A percentile compares a stretch with the other conserved stretches of the same genome.
These are phyloP conservation scores for Loripinus fragilis DNA, from an alignment of 2,888 invertebrate species.

Conservation along the genomic window DNA sequence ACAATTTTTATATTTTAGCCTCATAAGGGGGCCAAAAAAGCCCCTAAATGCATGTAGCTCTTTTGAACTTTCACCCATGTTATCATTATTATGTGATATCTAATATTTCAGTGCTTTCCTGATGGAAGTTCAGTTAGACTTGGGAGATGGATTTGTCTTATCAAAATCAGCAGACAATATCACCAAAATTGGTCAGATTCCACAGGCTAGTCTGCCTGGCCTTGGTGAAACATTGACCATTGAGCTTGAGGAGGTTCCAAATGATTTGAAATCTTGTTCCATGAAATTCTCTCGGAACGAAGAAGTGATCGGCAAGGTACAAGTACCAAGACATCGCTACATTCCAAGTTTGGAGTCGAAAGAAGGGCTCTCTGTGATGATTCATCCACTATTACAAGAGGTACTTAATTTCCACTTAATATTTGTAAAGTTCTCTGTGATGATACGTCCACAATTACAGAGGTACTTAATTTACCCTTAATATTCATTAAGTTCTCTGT, in stretches of 20 bases:
- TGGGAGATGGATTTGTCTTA: neutral
- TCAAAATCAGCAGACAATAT: neutral
- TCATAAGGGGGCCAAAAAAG: too few relatives aligned
- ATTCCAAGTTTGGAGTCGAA: neutral
- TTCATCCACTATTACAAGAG: neutral
- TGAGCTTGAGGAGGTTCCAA: neutral
- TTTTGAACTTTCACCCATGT: too few relatives aligned
- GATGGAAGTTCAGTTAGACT: neutral
- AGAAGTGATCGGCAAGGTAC: neutral
- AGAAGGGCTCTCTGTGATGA: neutral
- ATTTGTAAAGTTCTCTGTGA: too few relatives aligned
- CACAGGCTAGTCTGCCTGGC: neutral
- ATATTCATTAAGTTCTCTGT: too few relatives aligned
- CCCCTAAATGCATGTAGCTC: too few relatives aligned
- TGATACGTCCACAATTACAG: too few relatives aligned
- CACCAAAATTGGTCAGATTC: neutral
- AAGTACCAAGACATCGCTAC: neutral
- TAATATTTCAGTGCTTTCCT: neutral
- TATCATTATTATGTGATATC: too few relatives aligned
- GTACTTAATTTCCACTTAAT: too few relatives aligned
- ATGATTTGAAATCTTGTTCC: neutral
- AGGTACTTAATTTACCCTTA: too few relatives aligned
- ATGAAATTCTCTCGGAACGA: neutral
- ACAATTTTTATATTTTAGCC: too few relatives aligned
- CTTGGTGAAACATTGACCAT: slow-evolving; percentile 5